Conservation (phyloP, 2,888 invertebrate genomes). For the Apantesis nais region DNA sequence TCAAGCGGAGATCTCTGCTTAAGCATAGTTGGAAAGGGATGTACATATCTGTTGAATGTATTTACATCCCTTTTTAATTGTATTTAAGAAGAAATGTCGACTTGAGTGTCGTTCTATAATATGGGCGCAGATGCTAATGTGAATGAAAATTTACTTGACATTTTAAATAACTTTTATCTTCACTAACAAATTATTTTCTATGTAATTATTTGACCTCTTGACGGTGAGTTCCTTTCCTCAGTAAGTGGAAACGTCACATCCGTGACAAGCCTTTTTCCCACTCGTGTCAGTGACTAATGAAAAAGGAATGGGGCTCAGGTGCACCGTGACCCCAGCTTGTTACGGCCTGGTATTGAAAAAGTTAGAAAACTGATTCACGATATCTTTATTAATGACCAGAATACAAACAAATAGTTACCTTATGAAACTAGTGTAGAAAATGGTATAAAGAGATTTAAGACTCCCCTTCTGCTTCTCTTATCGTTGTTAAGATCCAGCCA, state of each 20-base stretch:
- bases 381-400: background rate
- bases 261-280: background rate
- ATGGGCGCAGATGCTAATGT: too few species aligned
- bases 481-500: too few species aligned
- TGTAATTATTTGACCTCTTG: background rate
- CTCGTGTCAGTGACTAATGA: conserved; percentile 3
- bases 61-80: too few species aligned
- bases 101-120: too few species aligned
- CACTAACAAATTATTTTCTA: background rate
- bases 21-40: too few species aligned
- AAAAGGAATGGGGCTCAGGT: background rate
- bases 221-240: background rate
- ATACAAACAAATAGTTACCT: background rate
- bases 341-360: background rate
- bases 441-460: too few species aligned
- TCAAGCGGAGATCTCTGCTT: too few species aligned
- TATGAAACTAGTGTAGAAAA: background rate
- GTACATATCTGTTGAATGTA: too few species aligned
- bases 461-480: too few species aligned
- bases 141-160: too few species aligned
- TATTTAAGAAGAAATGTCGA: too few species aligned
- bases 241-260: background rate
- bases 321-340: background rate
- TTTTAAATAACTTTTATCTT: too few species aligned
- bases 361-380: background rate